Evolutionary conservation across 2,888 invertebrate species (phyloP), one percentile per base, ranked within the genome.

Genomic region (Dioctria rufipes): DNA sequence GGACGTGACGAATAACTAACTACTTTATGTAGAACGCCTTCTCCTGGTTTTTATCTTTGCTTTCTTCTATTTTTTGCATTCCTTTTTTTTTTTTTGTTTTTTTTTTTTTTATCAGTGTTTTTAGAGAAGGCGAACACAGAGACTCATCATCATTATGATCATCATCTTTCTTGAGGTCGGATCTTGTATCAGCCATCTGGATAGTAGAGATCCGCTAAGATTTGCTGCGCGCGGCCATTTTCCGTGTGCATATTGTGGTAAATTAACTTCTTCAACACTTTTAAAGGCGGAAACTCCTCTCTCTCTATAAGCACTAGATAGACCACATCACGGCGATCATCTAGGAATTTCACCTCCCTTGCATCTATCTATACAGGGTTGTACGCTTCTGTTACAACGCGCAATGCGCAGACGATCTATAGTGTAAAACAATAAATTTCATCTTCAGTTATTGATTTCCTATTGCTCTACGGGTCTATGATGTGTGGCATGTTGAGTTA

Each of bases 1-100:
- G 81, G 81, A 81, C 81, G 81, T 81, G 81, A 81, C 81, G 81
- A 81, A 81, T 81, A 81, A 79, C 79, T 75, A 79, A 81, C 81
- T 81, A 80, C 77, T 80, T 78, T 80, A 80, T 81, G 79, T 75
- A 79, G 73, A 81, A 81, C 81, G 79, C 79, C 79, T 81, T 81
- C 73, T 71, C 42, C 54, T 77, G 77, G 66, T 73, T 66, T 65
- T 69, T 63, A 40, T 11, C 37, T 37, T 40, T 42, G 9, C 40
- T 51, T 66, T 66, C 39, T 66, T 78, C 67, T 78, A 25, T 51
- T 78, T n/a, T 49, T 78, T 65, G 46, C 65, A 58, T 51, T 37
- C 54, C 66, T 78, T 25, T 51, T 66, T 66, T 39, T 66, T 78
- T 58, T 51, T 11, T 78, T 25, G 42, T 66, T 66, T 39, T 66